Percentiles rank a stretch among this genome's conserved stretches.
Conservation (phyloP, 1,140 invertebrate genomes). For the Pantala flavescens region DNA sequence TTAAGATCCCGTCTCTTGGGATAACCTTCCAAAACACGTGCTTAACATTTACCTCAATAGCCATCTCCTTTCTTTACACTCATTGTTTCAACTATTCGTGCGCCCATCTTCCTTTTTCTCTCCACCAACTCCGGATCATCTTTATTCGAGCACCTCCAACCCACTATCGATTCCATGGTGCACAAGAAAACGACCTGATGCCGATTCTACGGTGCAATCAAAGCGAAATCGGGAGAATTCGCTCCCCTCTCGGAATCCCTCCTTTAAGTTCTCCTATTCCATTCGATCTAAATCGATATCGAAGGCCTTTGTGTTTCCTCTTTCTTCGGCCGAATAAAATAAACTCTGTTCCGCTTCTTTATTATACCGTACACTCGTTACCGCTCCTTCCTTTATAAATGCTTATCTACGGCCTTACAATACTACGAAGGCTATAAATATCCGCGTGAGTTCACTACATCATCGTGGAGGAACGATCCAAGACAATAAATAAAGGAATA, state of each 20-base stretch:
- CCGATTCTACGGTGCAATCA: neutral
- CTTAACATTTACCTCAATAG: neutral
- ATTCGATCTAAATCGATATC: neutral
- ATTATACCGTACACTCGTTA: too few relatives aligned
- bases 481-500: too few relatives aligned
- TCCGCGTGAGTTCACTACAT: too few relatives aligned
- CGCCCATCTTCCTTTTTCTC: neutral
- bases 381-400: too few relatives aligned
- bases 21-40: neutral
- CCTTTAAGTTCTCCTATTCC: neutral
- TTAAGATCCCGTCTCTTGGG: neutral
- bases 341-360: too few relatives aligned
- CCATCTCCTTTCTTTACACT: neutral
- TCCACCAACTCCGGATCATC: neutral
- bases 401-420: too few relatives aligned
- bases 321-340: neutral
- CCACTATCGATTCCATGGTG: neutral
- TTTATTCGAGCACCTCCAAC: neutral
- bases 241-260: neutral
- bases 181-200: conserved; percentile 1
- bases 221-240: neutral
- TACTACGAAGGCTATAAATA: too few relatives aligned
- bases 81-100: neutral
- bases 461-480: too few relatives aligned
- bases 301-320: neutral